Conservation (phyloP, 2,113 vertebrate genomes). For the Spea bombifrons region DNA sequence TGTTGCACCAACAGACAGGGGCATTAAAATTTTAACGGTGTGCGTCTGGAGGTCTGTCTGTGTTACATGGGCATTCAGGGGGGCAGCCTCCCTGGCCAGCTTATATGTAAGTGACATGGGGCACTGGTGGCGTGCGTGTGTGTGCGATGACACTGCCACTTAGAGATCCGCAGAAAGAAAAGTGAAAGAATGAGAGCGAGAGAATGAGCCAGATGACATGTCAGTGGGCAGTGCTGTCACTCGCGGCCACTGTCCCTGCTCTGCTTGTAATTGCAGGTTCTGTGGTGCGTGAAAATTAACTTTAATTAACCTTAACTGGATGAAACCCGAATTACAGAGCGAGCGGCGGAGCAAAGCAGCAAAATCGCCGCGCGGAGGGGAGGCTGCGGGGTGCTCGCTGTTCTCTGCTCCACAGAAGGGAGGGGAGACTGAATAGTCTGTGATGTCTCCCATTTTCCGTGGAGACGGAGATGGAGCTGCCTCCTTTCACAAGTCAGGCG, state of each 20-base stretch:
- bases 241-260: constrained; percentile 31
- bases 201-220: constrained; percentile 22
- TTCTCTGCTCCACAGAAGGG: neutral
- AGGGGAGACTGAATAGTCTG: neutral
- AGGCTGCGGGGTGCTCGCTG: constrained; percentile 1
- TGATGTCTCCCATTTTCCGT: neutral
- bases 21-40: neutral
- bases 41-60: neutral
- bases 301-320: constrained; percentile 48
- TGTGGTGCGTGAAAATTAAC: constrained; percentile 47
- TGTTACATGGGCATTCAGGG: neutral
- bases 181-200: constrained; percentile 1
- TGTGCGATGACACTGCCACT: constrained; percentile 19
- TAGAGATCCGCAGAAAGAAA: neutral
- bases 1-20: neutral
- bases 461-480: neutral
- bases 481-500: constrained; percentile 7
- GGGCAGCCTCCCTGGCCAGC: neutral
- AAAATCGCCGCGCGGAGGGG: neutral
- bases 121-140: neutral
- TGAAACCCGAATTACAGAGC: constrained; percentile 39
- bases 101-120: neutral
- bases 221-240: constrained; percentile 28
- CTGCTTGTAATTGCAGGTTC: constrained; percentile 44
- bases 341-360: constrained; percentile 1